phyloP scores from a whole-genome alignment of 1,140 invertebrate species.

The Triops longicaudatus region DNA sequence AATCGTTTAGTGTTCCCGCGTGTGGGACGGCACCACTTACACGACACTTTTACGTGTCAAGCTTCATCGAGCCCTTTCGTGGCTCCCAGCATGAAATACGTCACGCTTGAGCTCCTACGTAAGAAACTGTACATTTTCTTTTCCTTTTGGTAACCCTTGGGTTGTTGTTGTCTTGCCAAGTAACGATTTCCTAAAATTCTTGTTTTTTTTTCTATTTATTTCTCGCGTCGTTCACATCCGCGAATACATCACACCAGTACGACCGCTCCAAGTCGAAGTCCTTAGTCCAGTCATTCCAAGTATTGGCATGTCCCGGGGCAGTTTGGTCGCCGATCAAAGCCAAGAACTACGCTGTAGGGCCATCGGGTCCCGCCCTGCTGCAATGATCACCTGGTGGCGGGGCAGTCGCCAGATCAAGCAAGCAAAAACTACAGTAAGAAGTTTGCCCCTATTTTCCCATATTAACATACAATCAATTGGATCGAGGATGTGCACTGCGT shows the following conservation, averaged over 20 bases:
- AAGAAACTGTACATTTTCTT: slow-evolving; percentile 16
- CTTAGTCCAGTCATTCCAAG: slow-evolving; percentile 22
- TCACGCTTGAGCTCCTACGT: slow-evolving; percentile 25
- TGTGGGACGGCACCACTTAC: slow-evolving; percentile 24
- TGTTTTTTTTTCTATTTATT: background rate
- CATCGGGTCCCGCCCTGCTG: slow-evolving; percentile 67
- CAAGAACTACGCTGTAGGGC: slow-evolving; percentile 74
- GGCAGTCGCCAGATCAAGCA: slow-evolving; percentile 62
- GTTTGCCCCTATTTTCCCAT: too few relatives aligned
- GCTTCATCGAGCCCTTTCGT: slow-evolving; percentile 25
- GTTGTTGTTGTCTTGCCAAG: too few relatives aligned
- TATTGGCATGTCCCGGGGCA: slow-evolving; percentile 39
- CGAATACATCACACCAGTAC: background rate
- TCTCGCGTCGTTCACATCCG: background rate
- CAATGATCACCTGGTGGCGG: slow-evolving; percentile 65
- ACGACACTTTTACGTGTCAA: slow-evolving; percentile 27
- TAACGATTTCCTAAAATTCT: background rate
- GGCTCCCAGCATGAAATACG: slow-evolving; percentile 22
- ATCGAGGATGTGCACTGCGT: background rate
- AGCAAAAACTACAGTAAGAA: background rate
- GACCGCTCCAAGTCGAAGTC: background rate
- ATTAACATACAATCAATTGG: background rate
- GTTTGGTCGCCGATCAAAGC: slow-evolving; percentile 65
- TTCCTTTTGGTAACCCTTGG: background rate
- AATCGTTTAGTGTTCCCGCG: slow-evolving; percentile 23